phyloP scores from a whole-genome alignment of 2,888 invertebrate species.

The Polylopha cassiicola region DNA sequence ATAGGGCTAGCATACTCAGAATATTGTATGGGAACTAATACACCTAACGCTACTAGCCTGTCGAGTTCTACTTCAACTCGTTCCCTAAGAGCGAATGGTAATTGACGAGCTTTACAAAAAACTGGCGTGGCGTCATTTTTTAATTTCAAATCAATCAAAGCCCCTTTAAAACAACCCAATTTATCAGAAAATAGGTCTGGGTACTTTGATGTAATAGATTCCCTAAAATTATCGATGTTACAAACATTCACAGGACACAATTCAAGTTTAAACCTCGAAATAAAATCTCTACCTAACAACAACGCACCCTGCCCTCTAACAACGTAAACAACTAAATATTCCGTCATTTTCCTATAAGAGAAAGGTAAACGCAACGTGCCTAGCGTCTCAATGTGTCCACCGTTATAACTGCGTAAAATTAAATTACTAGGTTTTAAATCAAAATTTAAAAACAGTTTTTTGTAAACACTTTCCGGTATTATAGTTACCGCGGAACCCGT shows the following conservation, averaged over 20 bases:
- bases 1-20: conserved; percentile 20
- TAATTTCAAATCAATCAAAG: conserved; percentile 5
- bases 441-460: not conserved
- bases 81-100: conserved; percentile 8
- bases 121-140: conserved; percentile 7
- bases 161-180: conserved; percentile 12
- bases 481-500: conserved; percentile 1
- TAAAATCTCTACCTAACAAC: conserved; percentile 15
- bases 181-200: conserved; percentile 6
- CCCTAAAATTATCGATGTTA: not conserved
- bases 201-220: no score
- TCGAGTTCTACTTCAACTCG: conserved; percentile 10
- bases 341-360: conserved; percentile 4
- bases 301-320: conserved; percentile 1
- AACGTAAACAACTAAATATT: not conserved
- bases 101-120: conserved; percentile 9
- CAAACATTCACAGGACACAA: not conserved
- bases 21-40: conserved; percentile 3
- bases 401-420: conserved; percentile 15
- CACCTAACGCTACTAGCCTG: conserved; percentile 3
- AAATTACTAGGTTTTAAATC: conserved; percentile 3
- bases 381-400: conserved; percentile 4
- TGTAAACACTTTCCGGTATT: conserved; percentile 2
- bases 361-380: conserved; percentile 10
- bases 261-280: conserved; percentile 6